phyloP scores from a whole-genome alignment of 2,113 vertebrate genomes.

The Hyla sarda region DNA sequence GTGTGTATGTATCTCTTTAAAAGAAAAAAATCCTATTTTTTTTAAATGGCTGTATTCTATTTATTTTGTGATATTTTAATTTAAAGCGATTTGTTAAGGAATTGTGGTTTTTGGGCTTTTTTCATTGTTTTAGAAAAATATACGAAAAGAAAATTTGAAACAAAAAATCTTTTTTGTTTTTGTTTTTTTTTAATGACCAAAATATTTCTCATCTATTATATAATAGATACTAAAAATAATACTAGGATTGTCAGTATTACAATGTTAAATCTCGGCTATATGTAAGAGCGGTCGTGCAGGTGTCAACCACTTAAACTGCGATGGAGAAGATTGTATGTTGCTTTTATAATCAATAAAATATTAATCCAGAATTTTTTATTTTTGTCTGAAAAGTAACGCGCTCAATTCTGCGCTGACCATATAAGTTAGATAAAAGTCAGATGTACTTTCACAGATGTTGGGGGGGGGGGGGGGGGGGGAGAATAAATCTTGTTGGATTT shows the following conservation, averaged over 20 bases:
- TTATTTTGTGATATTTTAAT: slow-evolving; percentile 61
- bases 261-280: background rate
- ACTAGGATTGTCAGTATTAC: slow-evolving; percentile 3
- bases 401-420: no score
- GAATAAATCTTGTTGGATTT: no score
- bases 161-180: background rate
- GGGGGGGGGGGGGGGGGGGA: no score
- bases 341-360: slow-evolving; percentile 22
- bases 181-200: slow-evolving; percentile 31
- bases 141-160: slow-evolving; percentile 18
- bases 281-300: background rate
- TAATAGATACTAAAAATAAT: background rate
- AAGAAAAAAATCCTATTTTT: slow-evolving; percentile 57
- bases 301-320: background rate
- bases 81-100: slow-evolving; percentile 56
- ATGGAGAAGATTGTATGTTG: slow-evolving; percentile 20
- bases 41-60: slow-evolving; percentile 59
- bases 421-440: no score
- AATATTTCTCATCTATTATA: background rate
- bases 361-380: slow-evolving; percentile 3
- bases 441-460: no score
- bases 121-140: slow-evolving; percentile 46
- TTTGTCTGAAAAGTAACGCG: background rate
- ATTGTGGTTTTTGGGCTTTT: slow-evolving; percentile 52
- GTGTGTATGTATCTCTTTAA: slow-evolving; percentile 41